Evolutionary conservation across 2,888 invertebrate species (phyloP).

Genomic region (Chirona hameri): DNA sequence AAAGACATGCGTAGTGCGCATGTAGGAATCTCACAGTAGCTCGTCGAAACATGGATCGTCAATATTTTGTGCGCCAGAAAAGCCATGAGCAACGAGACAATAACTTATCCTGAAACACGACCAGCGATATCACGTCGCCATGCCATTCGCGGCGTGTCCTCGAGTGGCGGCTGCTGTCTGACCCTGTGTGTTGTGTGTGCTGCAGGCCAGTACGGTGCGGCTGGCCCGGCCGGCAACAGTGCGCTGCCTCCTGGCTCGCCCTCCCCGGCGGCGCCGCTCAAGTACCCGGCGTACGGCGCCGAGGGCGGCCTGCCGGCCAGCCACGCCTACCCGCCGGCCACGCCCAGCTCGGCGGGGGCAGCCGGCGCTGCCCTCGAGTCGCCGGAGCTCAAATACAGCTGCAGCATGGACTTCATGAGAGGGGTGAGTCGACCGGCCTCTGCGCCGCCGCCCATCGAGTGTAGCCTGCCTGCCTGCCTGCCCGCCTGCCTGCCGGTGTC

Average conservation of each 20-base stretch:
- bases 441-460: no score
- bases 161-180: conserved; percentile 6
- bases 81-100: no score
- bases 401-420: conserved; percentile 60
- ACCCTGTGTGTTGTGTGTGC: conserved; percentile 12
- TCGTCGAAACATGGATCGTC: no score
- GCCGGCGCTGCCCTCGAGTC: conserved; percentile 55
- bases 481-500: background rate
- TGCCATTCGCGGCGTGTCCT: conserved; percentile 34
- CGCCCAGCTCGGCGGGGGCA: conserved; percentile 50
- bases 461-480: background rate
- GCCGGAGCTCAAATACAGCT: conserved; percentile 65
- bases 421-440: background rate
- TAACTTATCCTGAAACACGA: no score
- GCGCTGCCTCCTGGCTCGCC: conserved; percentile 42
- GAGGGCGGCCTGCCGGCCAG: background rate
- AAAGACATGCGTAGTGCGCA: no score
- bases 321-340: conserved; percentile 45
- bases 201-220: conserved; percentile 36
- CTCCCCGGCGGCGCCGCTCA: conserved; percentile 41
- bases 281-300: conserved; percentile 22
- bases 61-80: no score
- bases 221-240: conserved; percentile 34
- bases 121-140: no score
- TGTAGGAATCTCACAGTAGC: no score